phyloP scores from a whole-genome alignment of 2,113 vertebrate genomes.

The Machaerirhynchus nigripectus region DNA sequence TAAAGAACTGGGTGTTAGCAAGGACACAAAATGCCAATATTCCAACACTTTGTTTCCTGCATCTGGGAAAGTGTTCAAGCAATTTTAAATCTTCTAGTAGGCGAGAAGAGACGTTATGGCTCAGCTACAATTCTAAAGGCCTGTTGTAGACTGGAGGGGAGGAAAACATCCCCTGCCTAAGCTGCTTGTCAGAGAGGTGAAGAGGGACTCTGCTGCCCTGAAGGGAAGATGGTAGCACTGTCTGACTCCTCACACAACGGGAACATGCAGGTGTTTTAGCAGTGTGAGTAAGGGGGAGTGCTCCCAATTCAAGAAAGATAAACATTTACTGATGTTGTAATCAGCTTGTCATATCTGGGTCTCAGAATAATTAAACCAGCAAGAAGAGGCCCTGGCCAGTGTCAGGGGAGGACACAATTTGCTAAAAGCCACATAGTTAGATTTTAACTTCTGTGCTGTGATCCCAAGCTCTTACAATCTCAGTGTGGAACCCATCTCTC shows the following conservation, averaged over 20 bases:
- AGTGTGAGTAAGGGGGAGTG: neutral
- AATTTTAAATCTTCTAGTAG: neutral
- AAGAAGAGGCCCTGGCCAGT: neutral
- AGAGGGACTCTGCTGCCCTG: neutral
- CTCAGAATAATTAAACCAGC: slow-evolving; percentile 55
- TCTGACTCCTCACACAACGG: neutral
- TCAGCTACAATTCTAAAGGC: neutral
- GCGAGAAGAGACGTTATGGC: neutral
- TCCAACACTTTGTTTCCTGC: neutral
- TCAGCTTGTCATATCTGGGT: neutral
- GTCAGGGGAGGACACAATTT: neutral
- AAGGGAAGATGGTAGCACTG: neutral
- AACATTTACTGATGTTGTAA: neutral
- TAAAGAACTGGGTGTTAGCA: neutral
- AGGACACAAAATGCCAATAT: neutral
- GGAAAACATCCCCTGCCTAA: neutral
- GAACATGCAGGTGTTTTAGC: fast-evolving
- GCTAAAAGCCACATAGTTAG: neutral
- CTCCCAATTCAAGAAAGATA: neutral
- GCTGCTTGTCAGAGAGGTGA: neutral
- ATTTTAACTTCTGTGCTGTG: slow-evolving; percentile 2
- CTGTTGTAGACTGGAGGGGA: neutral
- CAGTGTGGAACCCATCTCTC: neutral
- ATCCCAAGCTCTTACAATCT: neutral
- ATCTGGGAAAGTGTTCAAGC: neutral